Evolutionary conservation across 2,113 vertebrate species (phyloP).

Genomic region (Budorcas taxicolor): DNA sequence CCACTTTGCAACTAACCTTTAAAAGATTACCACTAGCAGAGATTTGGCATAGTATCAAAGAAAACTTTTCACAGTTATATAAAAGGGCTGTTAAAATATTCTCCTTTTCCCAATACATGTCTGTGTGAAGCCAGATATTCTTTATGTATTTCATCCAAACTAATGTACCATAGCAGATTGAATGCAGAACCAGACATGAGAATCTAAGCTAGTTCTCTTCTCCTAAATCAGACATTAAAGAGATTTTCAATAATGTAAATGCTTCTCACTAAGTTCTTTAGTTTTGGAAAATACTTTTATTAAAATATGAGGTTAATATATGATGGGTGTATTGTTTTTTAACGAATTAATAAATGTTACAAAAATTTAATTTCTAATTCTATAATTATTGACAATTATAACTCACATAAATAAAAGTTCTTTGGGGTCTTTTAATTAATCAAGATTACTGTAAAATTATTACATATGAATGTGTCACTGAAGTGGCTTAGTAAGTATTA

Average conservation of each 20-base stretch:
- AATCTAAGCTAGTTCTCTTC: not conserved
- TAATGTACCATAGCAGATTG: not conserved
- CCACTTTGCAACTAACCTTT: slow-evolving; percentile 16
- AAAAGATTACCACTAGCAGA: slow-evolving; percentile 36
- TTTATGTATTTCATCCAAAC: slow-evolving; percentile 23
- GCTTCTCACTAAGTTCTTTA: not conserved
- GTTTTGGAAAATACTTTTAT: not conserved
- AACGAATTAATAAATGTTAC: not conserved
- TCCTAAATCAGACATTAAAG: not conserved
- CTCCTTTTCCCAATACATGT: not conserved
- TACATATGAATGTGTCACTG: not conserved
- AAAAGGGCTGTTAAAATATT: slow-evolving; percentile 32
- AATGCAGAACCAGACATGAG: not conserved
- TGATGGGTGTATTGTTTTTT: slow-evolving; percentile 13
- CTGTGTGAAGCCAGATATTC: not conserved
- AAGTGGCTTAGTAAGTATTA: not conserved
- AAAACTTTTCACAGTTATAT: slow-evolving; percentile 10
- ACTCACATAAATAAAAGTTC: not conserved
- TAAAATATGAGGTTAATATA: slow-evolving; percentile 1
- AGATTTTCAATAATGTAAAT: not conserved
- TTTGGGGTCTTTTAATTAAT: not conserved
- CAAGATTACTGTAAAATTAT: not conserved
- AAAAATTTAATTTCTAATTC: not conserved
- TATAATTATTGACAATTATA: not conserved
- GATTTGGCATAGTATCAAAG: slow-evolving; percentile 42